phyloP scores from a whole-genome alignment of 2,888 invertebrate genomes.

The Corbicula japonica region DNA sequence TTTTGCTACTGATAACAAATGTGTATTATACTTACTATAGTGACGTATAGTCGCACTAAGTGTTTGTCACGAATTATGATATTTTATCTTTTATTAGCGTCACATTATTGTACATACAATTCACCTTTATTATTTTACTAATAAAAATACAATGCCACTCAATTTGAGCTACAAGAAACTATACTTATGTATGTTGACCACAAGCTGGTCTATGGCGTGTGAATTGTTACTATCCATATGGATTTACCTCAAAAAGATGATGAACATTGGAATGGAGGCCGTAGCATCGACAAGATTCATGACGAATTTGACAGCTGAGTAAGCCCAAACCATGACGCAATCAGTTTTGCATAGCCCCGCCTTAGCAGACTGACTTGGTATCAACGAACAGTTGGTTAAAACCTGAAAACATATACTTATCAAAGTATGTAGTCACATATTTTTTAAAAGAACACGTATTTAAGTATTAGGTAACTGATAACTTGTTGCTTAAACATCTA shows the following conservation, averaged over 20 bases:
- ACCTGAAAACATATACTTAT: conserved; percentile 35
- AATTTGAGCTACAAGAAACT: too few species aligned
- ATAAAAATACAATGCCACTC: too few species aligned
- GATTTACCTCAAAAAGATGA: conserved; percentile 63
- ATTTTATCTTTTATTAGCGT: too few species aligned
- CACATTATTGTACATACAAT: too few species aligned
- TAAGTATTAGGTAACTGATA: too few species aligned
- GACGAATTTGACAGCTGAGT: conserved; percentile 53
- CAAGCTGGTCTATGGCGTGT: conserved; percentile 1
- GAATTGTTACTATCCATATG: conserved; percentile 7
- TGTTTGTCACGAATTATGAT: too few species aligned
- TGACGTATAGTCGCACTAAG: too few species aligned
- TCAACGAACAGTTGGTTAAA: conserved; percentile 55
- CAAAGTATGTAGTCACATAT: neutral
- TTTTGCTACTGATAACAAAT: too few species aligned
- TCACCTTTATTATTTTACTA: too few species aligned
- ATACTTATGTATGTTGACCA: too few species aligned
- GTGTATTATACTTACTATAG: too few species aligned
- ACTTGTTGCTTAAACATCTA: too few species aligned
- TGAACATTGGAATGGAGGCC: conserved; percentile 52
- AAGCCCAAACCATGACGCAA: conserved; percentile 60
- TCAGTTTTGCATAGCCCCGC: conserved; percentile 56
- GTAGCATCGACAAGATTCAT: conserved; percentile 52
- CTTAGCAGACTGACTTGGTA: conserved; percentile 59
- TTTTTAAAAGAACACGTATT: neutral